phyloP scores from a whole-genome alignment of 1,140 invertebrate genomes.

The Hirudo medicinalis region DNA sequence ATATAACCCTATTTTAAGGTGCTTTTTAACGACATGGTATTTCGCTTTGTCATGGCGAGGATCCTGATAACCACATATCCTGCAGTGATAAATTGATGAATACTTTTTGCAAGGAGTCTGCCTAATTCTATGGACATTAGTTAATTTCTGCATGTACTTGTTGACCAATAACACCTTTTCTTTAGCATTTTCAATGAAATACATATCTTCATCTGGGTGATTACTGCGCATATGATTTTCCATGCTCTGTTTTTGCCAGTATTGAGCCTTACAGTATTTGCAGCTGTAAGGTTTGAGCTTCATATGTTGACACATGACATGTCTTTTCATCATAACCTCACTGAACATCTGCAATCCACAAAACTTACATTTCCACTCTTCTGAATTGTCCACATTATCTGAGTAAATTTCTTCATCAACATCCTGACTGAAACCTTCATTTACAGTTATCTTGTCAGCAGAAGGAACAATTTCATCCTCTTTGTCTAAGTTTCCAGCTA shows the following conservation, averaged over 20 bases:
- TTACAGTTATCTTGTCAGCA: not conserved
- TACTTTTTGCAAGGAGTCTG: not conserved
- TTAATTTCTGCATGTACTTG: slow-evolving; percentile 7
- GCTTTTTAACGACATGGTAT: slow-evolving; percentile 16
- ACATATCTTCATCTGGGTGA: slow-evolving; percentile 10
- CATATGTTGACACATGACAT: slow-evolving; percentile 18
- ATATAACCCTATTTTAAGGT: slow-evolving; percentile 14
- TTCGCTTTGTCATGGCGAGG: slow-evolving; percentile 16
- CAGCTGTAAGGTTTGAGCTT: slow-evolving; percentile 16
- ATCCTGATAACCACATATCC: slow-evolving; percentile 11
- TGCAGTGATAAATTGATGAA: slow-evolving; percentile 8
- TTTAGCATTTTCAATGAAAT: not conserved
- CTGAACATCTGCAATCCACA: slow-evolving; percentile 12
- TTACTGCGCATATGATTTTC: not conserved
- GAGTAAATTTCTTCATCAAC: not conserved
- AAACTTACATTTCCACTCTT: slow-evolving; percentile 16
- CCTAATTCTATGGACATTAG: not conserved
- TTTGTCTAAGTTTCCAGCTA: not conserved
- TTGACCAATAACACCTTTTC: not conserved
- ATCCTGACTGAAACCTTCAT: slow-evolving; percentile 1
- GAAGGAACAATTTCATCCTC: not conserved
- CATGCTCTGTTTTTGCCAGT: slow-evolving; percentile 12
- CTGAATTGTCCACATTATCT: not conserved
- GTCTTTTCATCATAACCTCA: slow-evolving; percentile 4
- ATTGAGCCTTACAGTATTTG: slow-evolving; percentile 7